Conservation (phyloP, 2,113 vertebrate genomes). For the Rynchops niger region DNA sequence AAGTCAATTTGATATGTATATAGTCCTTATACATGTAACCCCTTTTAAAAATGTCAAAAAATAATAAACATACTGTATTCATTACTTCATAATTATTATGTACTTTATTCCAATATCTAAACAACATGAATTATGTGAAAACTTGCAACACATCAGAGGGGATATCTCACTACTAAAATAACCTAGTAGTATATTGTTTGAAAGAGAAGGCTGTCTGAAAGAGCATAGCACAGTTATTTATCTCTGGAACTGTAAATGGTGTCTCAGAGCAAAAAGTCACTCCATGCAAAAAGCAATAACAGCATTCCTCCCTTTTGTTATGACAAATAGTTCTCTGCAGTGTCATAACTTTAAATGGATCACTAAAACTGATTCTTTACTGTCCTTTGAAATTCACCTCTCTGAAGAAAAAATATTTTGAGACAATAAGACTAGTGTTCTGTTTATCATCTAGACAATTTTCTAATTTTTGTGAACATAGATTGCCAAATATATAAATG, state of each 20-base stretch:
- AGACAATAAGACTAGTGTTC: neutral
- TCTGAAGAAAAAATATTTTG: neutral
- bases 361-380: neutral
- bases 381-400: neutral
- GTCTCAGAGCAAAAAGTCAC: neutral
- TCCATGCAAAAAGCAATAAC: neutral
- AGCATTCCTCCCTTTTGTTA: neutral
- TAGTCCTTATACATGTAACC: neutral
- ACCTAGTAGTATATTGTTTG: neutral
- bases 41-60: neutral
- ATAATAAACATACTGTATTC: neutral
- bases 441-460: neutral
- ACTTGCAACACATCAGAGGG: neutral
- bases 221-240: neutral
- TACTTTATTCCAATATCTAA: neutral
- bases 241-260: neutral
- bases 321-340: neutral
- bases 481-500: neutral
- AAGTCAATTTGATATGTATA: neutral
- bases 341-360: neutral
- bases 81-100: neutral
- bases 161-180: neutral
- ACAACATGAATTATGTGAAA: neutral
- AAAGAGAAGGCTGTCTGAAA: neutral
- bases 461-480: neutral